phyloP scores from a whole-genome alignment of 1,140 invertebrate species.

The Ectropis grisescens region DNA sequence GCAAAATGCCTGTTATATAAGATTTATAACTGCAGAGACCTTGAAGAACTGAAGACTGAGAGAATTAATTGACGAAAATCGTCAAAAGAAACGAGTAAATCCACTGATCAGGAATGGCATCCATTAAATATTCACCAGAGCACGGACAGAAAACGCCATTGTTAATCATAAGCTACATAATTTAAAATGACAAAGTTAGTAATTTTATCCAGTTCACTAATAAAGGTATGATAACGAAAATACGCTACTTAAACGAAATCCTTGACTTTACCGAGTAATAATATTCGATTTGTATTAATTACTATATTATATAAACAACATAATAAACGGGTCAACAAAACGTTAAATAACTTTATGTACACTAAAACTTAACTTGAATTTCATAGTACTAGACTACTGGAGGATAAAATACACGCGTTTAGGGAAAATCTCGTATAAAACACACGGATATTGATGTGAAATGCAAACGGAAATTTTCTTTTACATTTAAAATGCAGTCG shows the following conservation, averaged over 20 bases:
- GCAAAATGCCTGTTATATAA: too few species aligned
- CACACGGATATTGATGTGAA: neutral
- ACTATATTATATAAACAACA: neutral
- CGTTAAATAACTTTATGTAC: neutral
- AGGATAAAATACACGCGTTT: neutral
- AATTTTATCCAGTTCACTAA: neutral
- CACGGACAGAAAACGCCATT: neutral
- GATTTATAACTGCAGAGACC: too few species aligned
- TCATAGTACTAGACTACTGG: too few species aligned
- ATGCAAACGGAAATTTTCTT: neutral
- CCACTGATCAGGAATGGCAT: too few species aligned
- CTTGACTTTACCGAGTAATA: neutral
- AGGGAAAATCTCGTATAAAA: neutral
- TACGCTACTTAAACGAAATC: neutral
- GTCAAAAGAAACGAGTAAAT: too few species aligned
- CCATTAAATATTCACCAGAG: too few species aligned
- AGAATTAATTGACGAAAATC: too few species aligned
- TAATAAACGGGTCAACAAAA: neutral
- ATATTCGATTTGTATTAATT: constrained; percentile 1
- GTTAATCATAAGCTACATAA: neutral
- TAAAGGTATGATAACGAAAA: neutral
- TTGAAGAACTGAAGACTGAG: too few species aligned
- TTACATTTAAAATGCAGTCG: neutral
- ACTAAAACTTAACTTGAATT: too few species aligned
- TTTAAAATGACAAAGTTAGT: neutral